These are phyloP conservation scores for Melanogrammus aeglefinus DNA, from an alignment of 2,797 vertebrate genomes.

Conservation along the genomic window DNA sequence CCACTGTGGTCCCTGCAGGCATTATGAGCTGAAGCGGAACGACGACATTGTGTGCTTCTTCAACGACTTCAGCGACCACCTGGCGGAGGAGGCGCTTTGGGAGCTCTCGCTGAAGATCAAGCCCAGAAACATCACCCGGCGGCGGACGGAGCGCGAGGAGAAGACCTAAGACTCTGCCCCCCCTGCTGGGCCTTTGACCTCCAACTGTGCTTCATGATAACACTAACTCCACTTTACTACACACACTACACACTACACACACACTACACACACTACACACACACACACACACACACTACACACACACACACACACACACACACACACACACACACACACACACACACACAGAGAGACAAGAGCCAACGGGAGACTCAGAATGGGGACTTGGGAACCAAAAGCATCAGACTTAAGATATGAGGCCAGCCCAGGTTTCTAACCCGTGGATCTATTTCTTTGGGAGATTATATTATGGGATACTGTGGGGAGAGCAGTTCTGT, in stretches of 20 bases:
- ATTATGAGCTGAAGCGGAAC: constrained; percentile 93
- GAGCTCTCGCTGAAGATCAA: constrained; percentile 99
- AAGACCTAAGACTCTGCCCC: constrained; percentile 83
- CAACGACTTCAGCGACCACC: constrained; percentile 98
- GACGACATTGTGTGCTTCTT: constrained; percentile 97
- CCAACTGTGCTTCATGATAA: constrained; percentile 73
- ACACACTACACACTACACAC: too few relatives aligned
- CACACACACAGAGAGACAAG: constrained; percentile 38
- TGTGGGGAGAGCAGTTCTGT: constrained; percentile 7
- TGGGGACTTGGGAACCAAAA: constrained; percentile 49
- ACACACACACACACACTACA: too few relatives aligned
- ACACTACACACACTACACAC: too few relatives aligned
- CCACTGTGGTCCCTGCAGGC: constrained; percentile 66
- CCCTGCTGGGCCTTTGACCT: constrained; percentile 53
- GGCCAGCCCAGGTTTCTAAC: constrained; percentile 43
- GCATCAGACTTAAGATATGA: constrained; percentile 33
- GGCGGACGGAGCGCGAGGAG: constrained; percentile 93
- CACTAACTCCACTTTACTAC: constrained; percentile 75
- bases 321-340: constrained; percentile 31
- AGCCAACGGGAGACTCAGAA: constrained; percentile 44
- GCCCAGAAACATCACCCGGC: constrained; percentile 87
- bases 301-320: too few relatives aligned
- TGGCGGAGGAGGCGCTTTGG: constrained; percentile 97
- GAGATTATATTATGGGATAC: constrained; percentile 60
- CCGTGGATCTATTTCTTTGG: constrained; percentile 51